Evolutionary conservation across 2,797 vertebrate species (phyloP), one percentile per base, ranked within the genome.

Genomic region (Coluber constrictor): DNA sequence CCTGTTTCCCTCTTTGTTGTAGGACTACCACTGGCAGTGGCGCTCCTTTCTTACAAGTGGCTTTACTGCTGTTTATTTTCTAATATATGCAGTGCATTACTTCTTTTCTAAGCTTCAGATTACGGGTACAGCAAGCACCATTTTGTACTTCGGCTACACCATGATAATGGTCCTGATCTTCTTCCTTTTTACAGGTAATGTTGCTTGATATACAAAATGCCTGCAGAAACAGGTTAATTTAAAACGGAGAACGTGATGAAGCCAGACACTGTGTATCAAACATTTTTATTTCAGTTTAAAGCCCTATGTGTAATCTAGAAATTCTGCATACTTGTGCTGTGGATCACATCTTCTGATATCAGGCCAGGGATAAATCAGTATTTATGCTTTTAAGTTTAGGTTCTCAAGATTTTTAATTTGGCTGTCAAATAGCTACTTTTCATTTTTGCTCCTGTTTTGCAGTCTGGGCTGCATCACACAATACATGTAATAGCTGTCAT

Each of bases 21-120:
- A 99, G 99, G 99, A 99, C 96, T 99, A 99, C 94, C 99, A 99
- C 87, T 99, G 99, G 99, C 98, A 99, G 94, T 99, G 99, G 99
- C 98, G 99, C 16, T 99, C 99, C 2, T 99, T 99, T 97, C 98
- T 99, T 61, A 99, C 99, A 43, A 99, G 99, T 13, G 98, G 99
- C 60, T 99, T 99, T 96, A 99, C 99, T 43, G 99, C 99, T 0
- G 98, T 98, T 57, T 99, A 99, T 95, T 99, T 99, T 97, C 96
- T 99, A 94, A 98, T 99, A 88, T 99, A 99, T 91, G 98, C 99
- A 93, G 96, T 99, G 93, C 99, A 99, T 91, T 99, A 99, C 96
- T 99, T 99, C 96, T 99, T 99, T 96, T 99, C 98, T 55, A 99
- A 99, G 96, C 98, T 99, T 90, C 99, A 99, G 96, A 99, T 99